Evolutionary conservation across 1,140 invertebrate species (phyloP), one percentile per base, ranked within the genome.

Genomic region (Reticulitermes speratus): DNA sequence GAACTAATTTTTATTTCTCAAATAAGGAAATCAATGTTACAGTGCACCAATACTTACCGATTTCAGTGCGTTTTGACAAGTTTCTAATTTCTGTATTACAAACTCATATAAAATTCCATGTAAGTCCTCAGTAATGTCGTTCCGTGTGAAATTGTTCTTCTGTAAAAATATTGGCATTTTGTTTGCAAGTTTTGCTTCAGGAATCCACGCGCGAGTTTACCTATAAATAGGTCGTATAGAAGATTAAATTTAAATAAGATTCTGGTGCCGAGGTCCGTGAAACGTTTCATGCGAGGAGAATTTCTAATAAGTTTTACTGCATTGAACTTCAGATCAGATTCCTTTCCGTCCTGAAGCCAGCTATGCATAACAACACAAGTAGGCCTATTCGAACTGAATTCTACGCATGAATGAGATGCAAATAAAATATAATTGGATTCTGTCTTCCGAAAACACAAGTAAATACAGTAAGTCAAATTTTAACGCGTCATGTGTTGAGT

Each of bases 241-340:
- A 75, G 65, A 75, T 75, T 75, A 75, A 75, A 75, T 75, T 75
- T 75, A 75, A 75, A 75, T 75, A 75, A 75, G 65, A 75, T 75
- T 75, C 65, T 75, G 65, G 65, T 75, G 14, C 65, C 65, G n/a
- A 25, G 65, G 5, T 25, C n/a, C 9, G 65, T 75, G 65, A 75
- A 75, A 30, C 65, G n/a, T 30, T 9, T 6, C 65, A 30, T 75
- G 65, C n/a, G 65, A 30, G 65, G 65, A 75, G 65, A 75, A 75
- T 75, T 75, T 75, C 25, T 75, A 75, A 75, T 75, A 75, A 75
- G 65, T 75, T 75, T 6, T 75, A 12, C 65, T 11, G 65, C 65
- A 75, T 75, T 75, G 65, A 75, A 75, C 65, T 75, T 75, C 65
- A 30, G n/a, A 30, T n/a, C 65, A n/a, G 65, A n/a, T 75, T 30